Conservation (phyloP, 2,888 invertebrate species). For the Belgica antarctica region DNA sequence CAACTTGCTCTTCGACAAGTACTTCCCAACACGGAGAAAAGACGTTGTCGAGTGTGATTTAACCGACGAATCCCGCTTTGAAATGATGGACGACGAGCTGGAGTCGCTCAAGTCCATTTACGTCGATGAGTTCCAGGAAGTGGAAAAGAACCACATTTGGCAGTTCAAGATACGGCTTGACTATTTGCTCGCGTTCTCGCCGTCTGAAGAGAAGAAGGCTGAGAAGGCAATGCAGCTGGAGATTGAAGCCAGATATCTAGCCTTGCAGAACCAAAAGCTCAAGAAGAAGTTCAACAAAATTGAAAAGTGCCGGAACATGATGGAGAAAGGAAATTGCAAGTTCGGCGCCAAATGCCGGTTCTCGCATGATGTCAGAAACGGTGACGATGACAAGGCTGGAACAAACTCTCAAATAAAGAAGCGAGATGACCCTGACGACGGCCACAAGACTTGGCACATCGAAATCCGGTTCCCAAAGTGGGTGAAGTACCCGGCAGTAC, state of each 20-base stretch:
- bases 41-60: slow-evolving; percentile 51
- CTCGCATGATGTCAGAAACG: slow-evolving; percentile 62
- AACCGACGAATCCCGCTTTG: slow-evolving; percentile 59
- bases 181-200: slow-evolving; percentile 62
- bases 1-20: slow-evolving; percentile 69
- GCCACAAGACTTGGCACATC: slow-evolving; percentile 56
- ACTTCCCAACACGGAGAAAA: slow-evolving; percentile 54
- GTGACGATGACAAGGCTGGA: slow-evolving; percentile 50
- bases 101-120: slow-evolving; percentile 70
- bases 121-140: slow-evolving; percentile 66
- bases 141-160: slow-evolving; percentile 70
- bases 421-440: slow-evolving; percentile 47
- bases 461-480: slow-evolving; percentile 70
- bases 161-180: slow-evolving; percentile 65
- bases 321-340: slow-evolving; percentile 64
- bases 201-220: slow-evolving; percentile 56
- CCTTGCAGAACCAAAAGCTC: slow-evolving; percentile 49
- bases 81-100: slow-evolving; percentile 70
- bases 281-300: slow-evolving; percentile 57
- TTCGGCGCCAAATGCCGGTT: slow-evolving; percentile 74
- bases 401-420: slow-evolving; percentile 54
- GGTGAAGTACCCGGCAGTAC: slow-evolving; percentile 67
- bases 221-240: slow-evolving; percentile 41
- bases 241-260: slow-evolving; percentile 45
- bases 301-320: slow-evolving; percentile 64